Evolutionary conservation across 2,888 invertebrate species (phyloP).

Genomic region (Polietes domitor): DNA sequence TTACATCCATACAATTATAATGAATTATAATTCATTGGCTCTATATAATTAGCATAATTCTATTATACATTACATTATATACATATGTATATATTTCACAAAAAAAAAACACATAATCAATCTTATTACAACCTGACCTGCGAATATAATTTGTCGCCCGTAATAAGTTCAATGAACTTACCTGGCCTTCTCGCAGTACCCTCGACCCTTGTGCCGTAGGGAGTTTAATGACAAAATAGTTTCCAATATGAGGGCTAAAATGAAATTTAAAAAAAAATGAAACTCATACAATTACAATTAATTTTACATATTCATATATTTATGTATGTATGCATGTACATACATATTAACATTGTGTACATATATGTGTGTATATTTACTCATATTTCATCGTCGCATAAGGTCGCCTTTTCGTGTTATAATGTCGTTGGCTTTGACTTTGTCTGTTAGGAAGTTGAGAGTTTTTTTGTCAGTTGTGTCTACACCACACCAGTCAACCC

Average conservation of each 20-base stretch:
- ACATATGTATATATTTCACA: too few relatives aligned
- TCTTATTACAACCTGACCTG: too few relatives aligned
- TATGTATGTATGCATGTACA: neutral
- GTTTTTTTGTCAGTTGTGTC: slow-evolving; percentile 29
- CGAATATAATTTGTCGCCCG: neutral
- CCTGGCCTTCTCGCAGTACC: slow-evolving; percentile 4
- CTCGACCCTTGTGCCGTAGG: neutral
- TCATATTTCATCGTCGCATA: slow-evolving; percentile 34
- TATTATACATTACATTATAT: too few relatives aligned
- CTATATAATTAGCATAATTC: neutral
- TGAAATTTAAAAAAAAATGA: slow-evolving; percentile 1
- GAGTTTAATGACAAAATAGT: slow-evolving; percentile 46
- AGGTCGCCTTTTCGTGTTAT: slow-evolving; percentile 61
- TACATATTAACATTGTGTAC: neutral
- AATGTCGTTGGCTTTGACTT: slow-evolving; percentile 66
- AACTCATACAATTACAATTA: slow-evolving; percentile 1
- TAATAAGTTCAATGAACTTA: slow-evolving; percentile 77
- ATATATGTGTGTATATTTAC: neutral
- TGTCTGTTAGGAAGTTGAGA: slow-evolving; percentile 54
- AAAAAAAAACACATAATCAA: too few relatives aligned
- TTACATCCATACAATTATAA: too few relatives aligned
- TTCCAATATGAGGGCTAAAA: slow-evolving; percentile 17
- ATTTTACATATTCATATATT: slow-evolving; percentile 4
- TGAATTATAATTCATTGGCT: neutral
- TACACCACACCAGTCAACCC: neutral